Evolutionary conservation across 1,140 invertebrate genomes (phyloP), one percentile per base, ranked within the genome.

Genomic region (Papilio machaon): DNA sequence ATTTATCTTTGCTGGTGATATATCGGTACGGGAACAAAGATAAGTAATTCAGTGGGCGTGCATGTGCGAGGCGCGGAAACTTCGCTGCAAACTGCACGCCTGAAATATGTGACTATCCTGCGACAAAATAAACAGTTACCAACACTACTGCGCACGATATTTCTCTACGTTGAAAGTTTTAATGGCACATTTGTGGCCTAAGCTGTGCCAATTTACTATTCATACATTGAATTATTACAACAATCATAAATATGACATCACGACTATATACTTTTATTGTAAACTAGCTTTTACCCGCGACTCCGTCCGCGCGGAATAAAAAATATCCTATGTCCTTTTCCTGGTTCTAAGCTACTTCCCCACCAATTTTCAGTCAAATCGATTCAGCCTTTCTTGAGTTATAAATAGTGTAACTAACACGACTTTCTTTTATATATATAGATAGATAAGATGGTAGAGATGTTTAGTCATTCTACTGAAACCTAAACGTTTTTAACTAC

Each of bases 31-130:
- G 49, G 46, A 30, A 67, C 46, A 80, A 47, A 73, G 79, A 80
- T 80, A 80, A 80, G 79, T 73, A 73, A 80, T 70, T 80, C 79
- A 54, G 46, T 54, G 67, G 67, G 60, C 67, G 78, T 80, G 52
- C 49, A 80, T 70, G 60, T 79, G 43, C 30, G 30, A 35, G 60
- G 64, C 64, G 64, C 64, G 64, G 64, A 70, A 58, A 78, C 13
- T 78, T 58, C 52, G 52, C 52, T 38, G 64, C 64, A 70, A 70
- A 70, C 64, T 70, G 64, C 64, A 35, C 64, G 30, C n/a, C 75
- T 58, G 75, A 78, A 78, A 78, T 78, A 78, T 78, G 75, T 52
- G 75, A 78, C 75, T 60, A 78, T 52, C 13, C 52, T 60, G 75
- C 75, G 75, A 78, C 75, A 78, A 78, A 78, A 78, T 78, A 78